phyloP scores from a whole-genome alignment of 2,888 invertebrate species.

The Hyposoter didymator region DNA sequence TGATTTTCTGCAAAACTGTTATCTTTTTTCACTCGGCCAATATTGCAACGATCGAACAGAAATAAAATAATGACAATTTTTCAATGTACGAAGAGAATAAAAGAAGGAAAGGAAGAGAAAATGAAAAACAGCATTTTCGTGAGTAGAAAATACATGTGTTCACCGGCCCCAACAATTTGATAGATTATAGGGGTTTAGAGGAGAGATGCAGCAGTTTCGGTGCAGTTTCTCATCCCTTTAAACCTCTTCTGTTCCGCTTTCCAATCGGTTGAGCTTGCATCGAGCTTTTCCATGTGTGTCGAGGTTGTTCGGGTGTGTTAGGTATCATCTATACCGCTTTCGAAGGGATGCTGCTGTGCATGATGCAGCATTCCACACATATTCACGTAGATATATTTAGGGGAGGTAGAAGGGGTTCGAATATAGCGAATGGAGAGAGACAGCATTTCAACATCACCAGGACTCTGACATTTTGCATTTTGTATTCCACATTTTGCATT shows the following conservation, averaged over 20 bases:
- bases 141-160: slow-evolving; percentile 73
- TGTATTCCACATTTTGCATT: slow-evolving; percentile 78
- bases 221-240: slow-evolving; percentile 39
- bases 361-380: slow-evolving; percentile 46
- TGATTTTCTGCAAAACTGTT: background rate
- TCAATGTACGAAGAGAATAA: background rate
- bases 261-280: slow-evolving; percentile 76
- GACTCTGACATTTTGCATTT: slow-evolving; percentile 75
- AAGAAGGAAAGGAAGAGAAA: background rate
- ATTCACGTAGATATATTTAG: slow-evolving; percentile 30
- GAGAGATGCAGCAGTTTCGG: slow-evolving; percentile 45
- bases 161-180: slow-evolving; percentile 75
- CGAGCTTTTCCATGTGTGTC: slow-evolving; percentile 23
- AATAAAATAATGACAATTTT: slow-evolving; percentile 2
- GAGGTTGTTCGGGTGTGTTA: slow-evolving; percentile 9
- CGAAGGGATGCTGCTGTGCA: slow-evolving; percentile 55
- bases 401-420: slow-evolving; percentile 16
- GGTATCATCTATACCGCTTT: slow-evolving; percentile 8
- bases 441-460: slow-evolving; percentile 36
- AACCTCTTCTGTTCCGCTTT: slow-evolving; percentile 71
- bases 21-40: background rate
- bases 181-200: slow-evolving; percentile 76
- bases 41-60: background rate
- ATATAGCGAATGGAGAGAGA: slow-evolving; percentile 45
- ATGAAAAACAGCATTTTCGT: slow-evolving; percentile 15